These are phyloP conservation scores for Limanda limanda DNA, from an alignment of 2,113 vertebrate species.

Conservation along the genomic window DNA sequence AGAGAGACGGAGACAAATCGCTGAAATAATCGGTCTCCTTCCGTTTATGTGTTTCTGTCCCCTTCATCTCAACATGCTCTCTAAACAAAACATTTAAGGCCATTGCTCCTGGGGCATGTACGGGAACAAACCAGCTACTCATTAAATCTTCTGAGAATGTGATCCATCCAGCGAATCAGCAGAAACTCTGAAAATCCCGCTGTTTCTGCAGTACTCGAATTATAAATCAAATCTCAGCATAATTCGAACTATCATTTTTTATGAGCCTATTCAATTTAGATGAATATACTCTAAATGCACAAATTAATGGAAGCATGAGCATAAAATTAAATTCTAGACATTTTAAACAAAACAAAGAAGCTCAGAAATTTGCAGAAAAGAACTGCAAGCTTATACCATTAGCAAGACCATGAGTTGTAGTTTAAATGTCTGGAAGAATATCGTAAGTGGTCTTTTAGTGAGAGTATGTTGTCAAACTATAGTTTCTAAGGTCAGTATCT, in stretches of 20 bases:
- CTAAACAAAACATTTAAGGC: conserved; percentile 28
- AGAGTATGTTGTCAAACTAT: too few species aligned
- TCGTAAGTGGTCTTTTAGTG: not conserved
- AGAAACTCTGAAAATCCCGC: conserved; percentile 1
- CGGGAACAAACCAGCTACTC: conserved; percentile 6
- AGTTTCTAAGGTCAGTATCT: too few species aligned
- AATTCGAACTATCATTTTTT: not conserved
- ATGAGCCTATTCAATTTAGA: not conserved
- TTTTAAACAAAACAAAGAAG: not conserved
- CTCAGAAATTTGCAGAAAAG: not conserved
- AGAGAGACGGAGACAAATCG: conserved; percentile 44
- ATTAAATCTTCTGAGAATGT: conserved; percentile 26
- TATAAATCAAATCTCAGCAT: not conserved
- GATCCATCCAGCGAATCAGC: not conserved
- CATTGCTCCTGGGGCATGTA: conserved; percentile 2
- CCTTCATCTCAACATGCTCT: conserved; percentile 29
- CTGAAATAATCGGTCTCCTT: conserved; percentile 49
- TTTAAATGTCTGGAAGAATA: not conserved
- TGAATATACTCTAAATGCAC: not conserved
- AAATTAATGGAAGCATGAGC: not conserved
- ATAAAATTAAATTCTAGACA: not conserved
- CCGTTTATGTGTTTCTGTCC: conserved; percentile 39
- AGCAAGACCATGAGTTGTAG: not conserved
- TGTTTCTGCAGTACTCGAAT: not conserved
- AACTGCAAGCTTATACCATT: not conserved